Percentiles rank a stretch among this genome's conserved stretches.
Evolutionary conservation across 2,113 vertebrate species (phyloP).

Genomic region (Cochlearius cochlearius): DNA sequence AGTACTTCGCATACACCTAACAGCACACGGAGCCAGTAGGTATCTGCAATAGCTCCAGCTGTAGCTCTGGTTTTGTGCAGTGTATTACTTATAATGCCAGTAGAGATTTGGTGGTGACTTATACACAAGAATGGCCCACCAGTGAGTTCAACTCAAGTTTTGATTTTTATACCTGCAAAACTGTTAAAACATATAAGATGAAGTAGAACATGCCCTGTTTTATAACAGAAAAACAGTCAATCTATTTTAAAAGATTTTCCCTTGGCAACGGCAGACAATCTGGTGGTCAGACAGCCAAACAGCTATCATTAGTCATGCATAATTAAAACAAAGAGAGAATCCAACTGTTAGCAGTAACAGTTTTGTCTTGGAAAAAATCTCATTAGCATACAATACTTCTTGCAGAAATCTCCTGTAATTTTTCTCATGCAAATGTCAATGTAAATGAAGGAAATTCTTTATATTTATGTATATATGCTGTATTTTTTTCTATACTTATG

Average conservation of each 20-base stretch:
- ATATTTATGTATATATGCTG: background rate
- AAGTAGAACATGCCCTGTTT: background rate
- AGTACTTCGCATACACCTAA: fast-evolving
- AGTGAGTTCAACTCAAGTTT: background rate
- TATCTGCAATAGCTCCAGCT: background rate
- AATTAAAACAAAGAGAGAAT: slow-evolving; percentile 58
- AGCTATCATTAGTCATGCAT: slow-evolving; percentile 46
- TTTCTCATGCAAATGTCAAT: background rate
- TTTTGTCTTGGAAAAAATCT: background rate
- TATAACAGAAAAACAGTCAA: background rate
- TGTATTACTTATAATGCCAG: fast-evolving
- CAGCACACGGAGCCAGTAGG: fast-evolving
- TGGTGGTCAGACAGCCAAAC: slow-evolving; percentile 58
- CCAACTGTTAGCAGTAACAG: slow-evolving; percentile 20
- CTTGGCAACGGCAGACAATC: slow-evolving; percentile 21
- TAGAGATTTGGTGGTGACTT: background rate
- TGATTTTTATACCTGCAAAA: background rate
- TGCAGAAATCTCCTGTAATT: background rate
- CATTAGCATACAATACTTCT: background rate
- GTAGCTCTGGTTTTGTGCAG: fast-evolving
- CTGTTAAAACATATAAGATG: background rate
- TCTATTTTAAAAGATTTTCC: slow-evolving; percentile 38
- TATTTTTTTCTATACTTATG: background rate
- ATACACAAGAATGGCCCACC: background rate
- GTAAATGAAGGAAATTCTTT: background rate